Base-by-base conservation (phyloP, 2,113 vertebrate species). In the Phocoena sinus region DNA sequence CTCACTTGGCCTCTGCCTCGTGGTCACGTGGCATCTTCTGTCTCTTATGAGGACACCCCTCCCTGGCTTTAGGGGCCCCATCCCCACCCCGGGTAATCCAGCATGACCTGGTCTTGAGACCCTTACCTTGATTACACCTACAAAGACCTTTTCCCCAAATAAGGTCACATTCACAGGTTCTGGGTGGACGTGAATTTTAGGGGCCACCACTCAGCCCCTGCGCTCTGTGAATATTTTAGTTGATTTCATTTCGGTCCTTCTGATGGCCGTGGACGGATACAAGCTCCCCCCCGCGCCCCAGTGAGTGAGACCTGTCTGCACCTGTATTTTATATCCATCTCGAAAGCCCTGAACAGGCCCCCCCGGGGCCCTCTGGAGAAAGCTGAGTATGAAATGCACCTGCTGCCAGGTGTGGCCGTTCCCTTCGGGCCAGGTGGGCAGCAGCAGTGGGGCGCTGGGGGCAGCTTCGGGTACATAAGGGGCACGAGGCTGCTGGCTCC, bases 181-280 rank as follows among this genome's bases (percentile, higher is more conserved):
- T 53, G 50, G 50, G 50, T 15, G 50, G 50, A 53, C 14, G 6
- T 17, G 63, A 36, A 25, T 25, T 26, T 17, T 8, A 8, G 63
- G 62, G 74, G 28, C 47, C 33, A 20, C 44, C 8, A 1, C 31
- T 14, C 20, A 68, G 89, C 63, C 18, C 20, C 5, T 10, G 6
- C n/a, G 1, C 6, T 20, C 74, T 31, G 33, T 21, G 3, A 12
- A 31, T 2, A 4, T 23, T 63, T 53, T 21, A 28, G 44, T 14
- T 65, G 5, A 21, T 60, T 65, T 90, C 31, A 14, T 44, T 44
- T 17, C 50, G 0, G 36, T 6, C 73, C 73, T 31, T 14, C 62
- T 3, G 6, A 2, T 23, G n/a, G n/a, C 44, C 1, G 0, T 0
- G n/a, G 12, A 15, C 0, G 0, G 74, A 56, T 6, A 31, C 5